phyloP scores from a whole-genome alignment of 2,113 vertebrate genomes.

The Sigmodon hispidus region DNA sequence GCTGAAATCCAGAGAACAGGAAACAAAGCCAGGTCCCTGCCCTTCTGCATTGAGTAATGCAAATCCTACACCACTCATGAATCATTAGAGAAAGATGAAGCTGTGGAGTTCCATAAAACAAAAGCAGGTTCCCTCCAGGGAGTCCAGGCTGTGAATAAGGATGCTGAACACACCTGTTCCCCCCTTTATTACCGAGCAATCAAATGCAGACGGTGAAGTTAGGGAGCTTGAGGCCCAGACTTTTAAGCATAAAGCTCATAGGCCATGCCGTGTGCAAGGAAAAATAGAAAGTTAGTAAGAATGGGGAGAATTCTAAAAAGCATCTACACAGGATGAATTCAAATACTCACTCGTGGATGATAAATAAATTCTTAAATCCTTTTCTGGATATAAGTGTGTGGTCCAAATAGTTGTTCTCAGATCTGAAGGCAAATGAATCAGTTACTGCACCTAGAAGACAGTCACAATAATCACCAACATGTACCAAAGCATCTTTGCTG shows the following conservation, averaged over 20 bases:
- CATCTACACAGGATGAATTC: not conserved
- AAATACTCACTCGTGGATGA: slow-evolving; percentile 7
- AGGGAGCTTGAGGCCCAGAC: slow-evolving; percentile 28
- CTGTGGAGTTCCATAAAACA: slow-evolving; percentile 31
- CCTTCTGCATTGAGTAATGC: slow-evolving; percentile 26
- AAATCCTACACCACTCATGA: slow-evolving; percentile 25
- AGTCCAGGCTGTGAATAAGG: slow-evolving; percentile 39
- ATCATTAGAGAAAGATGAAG: slow-evolving; percentile 53
- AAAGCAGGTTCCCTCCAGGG: slow-evolving; percentile 33
- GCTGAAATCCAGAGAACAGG: not conserved
- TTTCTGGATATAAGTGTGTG: not conserved
- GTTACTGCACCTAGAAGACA: not conserved
- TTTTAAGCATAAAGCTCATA: slow-evolving; percentile 46
- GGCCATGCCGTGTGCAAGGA: not conserved
- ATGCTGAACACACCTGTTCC: slow-evolving; percentile 43
- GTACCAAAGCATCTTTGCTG: not conserved
- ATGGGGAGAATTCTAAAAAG: slow-evolving; percentile 51
- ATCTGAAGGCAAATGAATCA: not conserved
- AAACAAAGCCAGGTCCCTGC: slow-evolving; percentile 56
- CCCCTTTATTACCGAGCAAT: slow-evolving; percentile 2
- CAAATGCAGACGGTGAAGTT: slow-evolving; percentile 45
- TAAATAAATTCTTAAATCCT: not conserved
- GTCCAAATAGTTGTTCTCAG: not conserved
- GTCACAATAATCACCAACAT: not conserved
- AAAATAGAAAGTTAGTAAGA: slow-evolving; percentile 31